phyloP scores from a whole-genome alignment of 2,113 vertebrate species.

The Picathartes gymnocephalus region DNA sequence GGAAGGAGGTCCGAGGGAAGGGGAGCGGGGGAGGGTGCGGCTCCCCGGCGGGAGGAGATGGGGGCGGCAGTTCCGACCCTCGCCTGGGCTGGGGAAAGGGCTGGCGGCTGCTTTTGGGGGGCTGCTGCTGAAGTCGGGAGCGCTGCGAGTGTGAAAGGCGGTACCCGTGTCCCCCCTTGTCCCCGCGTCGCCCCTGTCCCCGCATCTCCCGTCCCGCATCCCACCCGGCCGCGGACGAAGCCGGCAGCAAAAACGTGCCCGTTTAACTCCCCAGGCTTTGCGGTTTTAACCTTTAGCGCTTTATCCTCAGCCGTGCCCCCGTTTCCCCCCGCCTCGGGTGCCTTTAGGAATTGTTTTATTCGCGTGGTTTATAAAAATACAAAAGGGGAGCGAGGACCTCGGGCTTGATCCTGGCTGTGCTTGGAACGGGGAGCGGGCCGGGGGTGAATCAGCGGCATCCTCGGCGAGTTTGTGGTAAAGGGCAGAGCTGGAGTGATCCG shows the following conservation, averaged over 20 bases:
- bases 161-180: background rate
- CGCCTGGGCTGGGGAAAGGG: background rate
- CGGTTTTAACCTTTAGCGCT: background rate
- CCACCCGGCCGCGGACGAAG: background rate
- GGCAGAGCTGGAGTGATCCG: background rate
- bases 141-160: background rate
- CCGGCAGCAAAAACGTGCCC: background rate
- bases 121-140: background rate
- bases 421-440: rapidly evolving
- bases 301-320: background rate
- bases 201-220: background rate
- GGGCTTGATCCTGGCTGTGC: background rate
- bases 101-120: background rate
- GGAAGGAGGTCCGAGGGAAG: background rate
- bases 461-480: background rate
- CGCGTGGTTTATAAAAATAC: background rate
- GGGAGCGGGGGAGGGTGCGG: background rate
- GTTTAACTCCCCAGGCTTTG: background rate
- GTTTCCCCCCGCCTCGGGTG: rapidly evolving
- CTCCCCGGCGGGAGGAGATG: background rate
- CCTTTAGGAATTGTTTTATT: background rate
- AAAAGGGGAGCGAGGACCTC: background rate
- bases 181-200: background rate
- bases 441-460: background rate
- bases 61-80: background rate